These are phyloP conservation scores for Bradypodion pumilum DNA, from an alignment of 2,797 vertebrate species.

Conservation along the genomic window DNA sequence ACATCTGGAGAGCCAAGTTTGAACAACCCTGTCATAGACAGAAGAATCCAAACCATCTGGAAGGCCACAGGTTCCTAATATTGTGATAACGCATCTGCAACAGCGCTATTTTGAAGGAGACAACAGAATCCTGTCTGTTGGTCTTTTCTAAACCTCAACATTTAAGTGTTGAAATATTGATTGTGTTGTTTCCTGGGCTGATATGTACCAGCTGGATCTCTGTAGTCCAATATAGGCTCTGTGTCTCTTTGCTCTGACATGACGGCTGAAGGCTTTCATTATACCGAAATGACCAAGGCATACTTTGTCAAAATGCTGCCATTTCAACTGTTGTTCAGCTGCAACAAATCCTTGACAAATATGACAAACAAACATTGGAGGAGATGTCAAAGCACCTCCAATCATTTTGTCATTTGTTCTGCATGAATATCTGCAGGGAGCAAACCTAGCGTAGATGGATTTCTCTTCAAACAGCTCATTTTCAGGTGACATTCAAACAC, in stretches of 20 bases:
- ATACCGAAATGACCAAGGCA: slow-evolving; percentile 10
- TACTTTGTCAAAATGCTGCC: slow-evolving; percentile 35
- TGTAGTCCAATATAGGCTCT: slow-evolving; percentile 7
- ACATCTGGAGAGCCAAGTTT: too few species aligned
- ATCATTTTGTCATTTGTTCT: slow-evolving; percentile 30
- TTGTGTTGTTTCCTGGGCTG: background rate
- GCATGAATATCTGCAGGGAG: slow-evolving; percentile 19
- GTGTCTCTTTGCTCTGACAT: background rate
- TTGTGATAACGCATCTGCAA: too few species aligned
- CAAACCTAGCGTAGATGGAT: background rate
- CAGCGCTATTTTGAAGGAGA: too few species aligned
- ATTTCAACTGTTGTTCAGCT: slow-evolving; percentile 39
- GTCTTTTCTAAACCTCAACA: background rate
- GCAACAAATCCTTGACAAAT: slow-evolving; percentile 47
- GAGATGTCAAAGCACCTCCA: slow-evolving; percentile 22
- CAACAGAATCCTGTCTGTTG: background rate
- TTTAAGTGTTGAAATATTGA: background rate
- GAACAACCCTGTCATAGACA: too few species aligned
- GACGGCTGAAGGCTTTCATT: slow-evolving; percentile 7
- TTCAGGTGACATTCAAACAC: slow-evolving; percentile 1
- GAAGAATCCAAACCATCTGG: too few species aligned
- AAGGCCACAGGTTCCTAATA: too few species aligned
- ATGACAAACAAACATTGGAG: slow-evolving; percentile 38
- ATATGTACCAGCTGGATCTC: background rate
- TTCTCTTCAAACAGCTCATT: slow-evolving; percentile 20